Evolutionary conservation across 92 coral and sea anemone species (phyloP).

Genomic region (Metridium senile): DNA sequence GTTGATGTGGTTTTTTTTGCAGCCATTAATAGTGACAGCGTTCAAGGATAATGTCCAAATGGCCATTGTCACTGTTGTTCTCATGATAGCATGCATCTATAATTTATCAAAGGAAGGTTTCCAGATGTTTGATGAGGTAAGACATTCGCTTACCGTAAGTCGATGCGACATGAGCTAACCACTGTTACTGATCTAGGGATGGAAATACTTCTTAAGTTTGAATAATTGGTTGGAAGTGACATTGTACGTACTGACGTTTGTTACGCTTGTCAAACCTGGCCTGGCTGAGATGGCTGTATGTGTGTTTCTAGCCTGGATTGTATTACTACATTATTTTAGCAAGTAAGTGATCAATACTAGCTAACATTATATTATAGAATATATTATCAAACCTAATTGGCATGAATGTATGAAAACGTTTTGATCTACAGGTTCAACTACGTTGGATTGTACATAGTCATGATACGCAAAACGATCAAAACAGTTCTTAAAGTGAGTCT

Average conservation of each 20-base stretch:
- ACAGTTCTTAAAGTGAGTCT: slow-evolving; percentile 75
- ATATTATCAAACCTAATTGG: too few relatives aligned
- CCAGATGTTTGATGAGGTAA: slow-evolving; percentile 89
- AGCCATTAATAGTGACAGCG: slow-evolving; percentile 59
- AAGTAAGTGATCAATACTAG: too few relatives aligned
- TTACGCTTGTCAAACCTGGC: slow-evolving; percentile 76
- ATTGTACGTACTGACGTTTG: slow-evolving; percentile 73
- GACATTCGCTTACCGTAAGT: not conserved
- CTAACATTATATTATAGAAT: too few relatives aligned
- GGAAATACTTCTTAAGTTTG: slow-evolving; percentile 70
- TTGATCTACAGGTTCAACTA: slow-evolving; percentile 68
- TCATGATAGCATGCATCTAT: slow-evolving; percentile 81
- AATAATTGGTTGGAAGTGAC: slow-evolving; percentile 87
- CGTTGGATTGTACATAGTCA: slow-evolving; percentile 79
- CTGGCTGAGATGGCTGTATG: slow-evolving; percentile 81
- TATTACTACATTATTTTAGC: slow-evolving; percentile 80
- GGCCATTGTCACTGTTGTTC: slow-evolving; percentile 62
- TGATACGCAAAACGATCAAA: slow-evolving; percentile 78
- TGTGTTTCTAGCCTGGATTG: slow-evolving; percentile 85
- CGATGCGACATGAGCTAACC: too few relatives aligned
- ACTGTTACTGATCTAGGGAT: slow-evolving; percentile 56
- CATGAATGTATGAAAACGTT: not conserved
- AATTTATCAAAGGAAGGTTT: slow-evolving; percentile 81
- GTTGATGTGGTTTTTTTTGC: too few relatives aligned
- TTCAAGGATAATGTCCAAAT: slow-evolving; percentile 35